A percentile compares a stretch with the other conserved stretches of the same genome.
Conservation (phyloP, 2,888 invertebrate genomes). For the Volucella zonaria region DNA sequence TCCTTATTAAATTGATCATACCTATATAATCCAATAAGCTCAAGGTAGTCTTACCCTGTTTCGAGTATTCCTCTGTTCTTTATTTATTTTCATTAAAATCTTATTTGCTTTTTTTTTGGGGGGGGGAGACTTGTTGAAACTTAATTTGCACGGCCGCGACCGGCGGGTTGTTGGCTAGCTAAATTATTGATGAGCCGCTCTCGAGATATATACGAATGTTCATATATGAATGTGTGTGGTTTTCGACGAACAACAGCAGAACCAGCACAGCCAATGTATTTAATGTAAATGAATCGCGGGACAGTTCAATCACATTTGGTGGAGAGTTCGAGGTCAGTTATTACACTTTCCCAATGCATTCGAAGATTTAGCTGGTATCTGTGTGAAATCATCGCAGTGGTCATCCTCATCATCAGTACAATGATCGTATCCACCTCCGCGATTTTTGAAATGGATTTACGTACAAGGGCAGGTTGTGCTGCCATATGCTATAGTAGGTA, state of each 20-base stretch:
- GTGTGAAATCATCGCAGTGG: slow-evolving; percentile 50
- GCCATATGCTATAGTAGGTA: not conserved
- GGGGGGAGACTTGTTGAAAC: slow-evolving; percentile 34
- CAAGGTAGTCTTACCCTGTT: not conserved
- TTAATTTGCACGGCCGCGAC: slow-evolving; percentile 41
- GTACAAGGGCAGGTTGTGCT: slow-evolving; percentile 51
- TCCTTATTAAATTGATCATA: too few relatives aligned
- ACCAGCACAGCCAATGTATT: slow-evolving; percentile 10
- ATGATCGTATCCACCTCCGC: slow-evolving; percentile 57
- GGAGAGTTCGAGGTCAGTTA: slow-evolving; percentile 81
- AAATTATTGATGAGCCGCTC: slow-evolving; percentile 38
- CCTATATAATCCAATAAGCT: too few relatives aligned
- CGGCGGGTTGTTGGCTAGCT: slow-evolving; percentile 50
- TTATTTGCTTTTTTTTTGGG: slow-evolving; percentile 21
- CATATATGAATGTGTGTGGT: slow-evolving; percentile 25
- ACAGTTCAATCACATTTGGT: slow-evolving; percentile 80
- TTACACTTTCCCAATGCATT: slow-evolving; percentile 68
- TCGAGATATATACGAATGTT: slow-evolving; percentile 8
- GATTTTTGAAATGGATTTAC: slow-evolving; percentile 47
- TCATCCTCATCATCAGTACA: slow-evolving; percentile 19
- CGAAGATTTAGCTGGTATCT: slow-evolving; percentile 43
- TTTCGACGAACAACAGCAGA: slow-evolving; percentile 37
- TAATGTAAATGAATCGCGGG: slow-evolving; percentile 68
- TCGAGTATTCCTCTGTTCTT: slow-evolving; percentile 31
- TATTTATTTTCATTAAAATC: slow-evolving; percentile 36